Base-by-base conservation (phyloP, 2,888 invertebrate species). In the Polyploca ridens region DNA sequence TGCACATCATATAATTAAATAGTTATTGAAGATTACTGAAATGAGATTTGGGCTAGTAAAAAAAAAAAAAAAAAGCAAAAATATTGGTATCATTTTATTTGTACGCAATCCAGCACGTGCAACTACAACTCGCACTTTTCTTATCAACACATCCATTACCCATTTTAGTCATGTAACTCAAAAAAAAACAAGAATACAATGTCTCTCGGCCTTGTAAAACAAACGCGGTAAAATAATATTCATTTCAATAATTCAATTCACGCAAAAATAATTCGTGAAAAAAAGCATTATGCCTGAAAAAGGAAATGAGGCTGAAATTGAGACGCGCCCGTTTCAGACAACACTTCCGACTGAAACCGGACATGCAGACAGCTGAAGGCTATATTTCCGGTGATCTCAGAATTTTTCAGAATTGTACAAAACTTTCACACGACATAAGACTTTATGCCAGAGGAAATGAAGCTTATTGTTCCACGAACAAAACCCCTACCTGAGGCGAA, bases 231-330 rank as follows among this genome's bases (percentile, higher is more conserved):
- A 13, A 58, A 27, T 33, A 27, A 33, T 58, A 19, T 19, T 19
- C 54, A 59, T 35, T 59, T 16, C 4, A 61, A 72, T 70, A 69
- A 67, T 63, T 19, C 68, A 71, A 77, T 72, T 68, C 69, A 70
- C 64, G 62, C 62, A 62, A 57, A 63, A 64, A 69, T 67, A 68
- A 77, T 69, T 64, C 66, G 63, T 69, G 59, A n/a, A 65, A 63
- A 41, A 69, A 69, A 63, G 41, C 62, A 68, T 70, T 68, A 65
- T 64, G 66, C 62, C 66, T 66, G 69, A 71, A 70, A 74, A 63
- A 66, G 82, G 83, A 83, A 83, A 80, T 79, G 81, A 80, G 76
- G 68, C 69, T 73, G 72, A 78, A 79, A 82, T 83, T 78, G 84
- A 78, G 83, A 77, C 73, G 75, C 64, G 68, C 62, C 67, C 66